phyloP scores from a whole-genome alignment of 1,140 invertebrate genomes.

The Lordiphosa stackelbergi region DNA sequence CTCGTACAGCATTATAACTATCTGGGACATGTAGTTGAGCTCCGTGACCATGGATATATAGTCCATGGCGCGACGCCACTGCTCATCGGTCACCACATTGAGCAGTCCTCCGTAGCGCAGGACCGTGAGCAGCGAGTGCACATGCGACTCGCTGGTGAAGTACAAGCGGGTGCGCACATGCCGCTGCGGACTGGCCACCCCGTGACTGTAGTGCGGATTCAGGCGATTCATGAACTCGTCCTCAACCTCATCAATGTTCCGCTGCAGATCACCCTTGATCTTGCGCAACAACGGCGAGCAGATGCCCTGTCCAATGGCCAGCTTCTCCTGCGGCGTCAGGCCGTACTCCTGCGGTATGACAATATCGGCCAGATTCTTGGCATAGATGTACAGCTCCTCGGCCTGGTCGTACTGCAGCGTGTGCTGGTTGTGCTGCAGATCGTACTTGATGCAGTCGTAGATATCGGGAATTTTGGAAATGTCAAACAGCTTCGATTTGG shows the following conservation, averaged over 20 bases:
- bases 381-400: conserved; percentile 95
- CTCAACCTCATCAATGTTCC: conserved; percentile 91
- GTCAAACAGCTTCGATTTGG: conserved; percentile 93
- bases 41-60: conserved; percentile 98
- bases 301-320: conserved; percentile 98
- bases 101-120: conserved; percentile 95
- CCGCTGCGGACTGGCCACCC: conserved; percentile 97
- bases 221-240: conserved; percentile 96
- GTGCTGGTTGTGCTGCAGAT: conserved; percentile 98
- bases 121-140: conserved; percentile 97
- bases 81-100: conserved; percentile 94
- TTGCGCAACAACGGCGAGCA: conserved; percentile 97
- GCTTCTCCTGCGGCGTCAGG: conserved; percentile 94
- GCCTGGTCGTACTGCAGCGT: conserved; percentile 95
- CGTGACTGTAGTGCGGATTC: conserved; percentile 98
- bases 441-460: conserved; percentile 99
- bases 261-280: conserved; percentile 95
- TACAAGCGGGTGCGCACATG: conserved; percentile 98
- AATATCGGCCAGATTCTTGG: conserved; percentile 97
- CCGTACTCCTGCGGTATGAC: conserved; percentile 99
- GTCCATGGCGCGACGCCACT: conserved; percentile 99
- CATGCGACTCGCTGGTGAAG: conserved; percentile 99
- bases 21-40: conserved; percentile 99
- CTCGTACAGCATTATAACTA: conserved; percentile 99
- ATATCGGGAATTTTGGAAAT: conserved; percentile 99